Evolutionary conservation across 2,888 invertebrate species (phyloP).

Genomic region (Toxonevra muliebris): DNA sequence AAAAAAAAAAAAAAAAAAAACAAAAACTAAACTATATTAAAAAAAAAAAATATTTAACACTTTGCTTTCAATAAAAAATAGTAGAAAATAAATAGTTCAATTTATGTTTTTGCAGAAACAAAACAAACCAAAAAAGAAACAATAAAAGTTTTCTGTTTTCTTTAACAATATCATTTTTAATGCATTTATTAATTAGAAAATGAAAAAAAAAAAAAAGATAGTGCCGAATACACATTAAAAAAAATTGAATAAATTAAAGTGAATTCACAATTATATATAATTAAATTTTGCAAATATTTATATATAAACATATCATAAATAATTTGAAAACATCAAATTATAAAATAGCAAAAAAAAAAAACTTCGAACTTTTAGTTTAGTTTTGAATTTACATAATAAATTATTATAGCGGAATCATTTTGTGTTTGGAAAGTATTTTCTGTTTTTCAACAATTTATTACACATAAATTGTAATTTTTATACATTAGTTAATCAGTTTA

Average conservation of each 20-base stretch:
- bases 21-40: conserved; percentile 36
- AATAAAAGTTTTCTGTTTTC: conserved; percentile 32
- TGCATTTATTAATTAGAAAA: background rate
- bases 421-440: no score
- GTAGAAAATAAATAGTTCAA: no score
- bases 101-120: background rate
- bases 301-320: conserved; percentile 1
- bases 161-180: conserved; percentile 2
- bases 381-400: no score
- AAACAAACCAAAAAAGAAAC: conserved; percentile 15
- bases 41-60: conserved; percentile 21
- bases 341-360: background rate
- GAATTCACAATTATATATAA: conserved; percentile 1
- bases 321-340: conserved; percentile 14
- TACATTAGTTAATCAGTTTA: no score
- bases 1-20: conserved; percentile 27
- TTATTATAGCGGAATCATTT: no score
- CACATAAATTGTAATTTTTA: no score
- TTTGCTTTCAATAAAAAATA: no score
- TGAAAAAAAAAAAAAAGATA: no score
- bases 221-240: background rate
- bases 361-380: background rate
- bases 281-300: conserved; percentile 16
- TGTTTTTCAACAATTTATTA: no score
- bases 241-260: conserved; percentile 21